phyloP scores from a whole-genome alignment of 64 coral and sea anemone genomes.

The Montipora efflorescens region DNA sequence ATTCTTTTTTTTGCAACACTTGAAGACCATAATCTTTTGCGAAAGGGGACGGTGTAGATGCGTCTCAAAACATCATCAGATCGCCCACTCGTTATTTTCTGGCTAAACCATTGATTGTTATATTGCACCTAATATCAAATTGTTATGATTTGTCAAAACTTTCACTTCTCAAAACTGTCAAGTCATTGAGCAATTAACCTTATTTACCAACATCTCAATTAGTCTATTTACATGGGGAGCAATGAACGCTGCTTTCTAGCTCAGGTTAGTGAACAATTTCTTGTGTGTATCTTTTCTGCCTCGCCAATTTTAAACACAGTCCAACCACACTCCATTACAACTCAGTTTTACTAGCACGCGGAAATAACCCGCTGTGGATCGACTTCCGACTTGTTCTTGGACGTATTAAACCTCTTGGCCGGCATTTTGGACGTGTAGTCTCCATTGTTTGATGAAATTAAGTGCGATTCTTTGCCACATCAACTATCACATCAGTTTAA shows the following conservation, averaged over 20 bases:
- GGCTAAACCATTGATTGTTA: neutral
- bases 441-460: neutral
- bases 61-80: neutral
- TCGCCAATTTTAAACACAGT: neutral
- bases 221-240: conserved; percentile 13
- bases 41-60: neutral
- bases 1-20: neutral
- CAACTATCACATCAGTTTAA: neutral
- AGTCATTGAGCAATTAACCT: conserved; percentile 14
- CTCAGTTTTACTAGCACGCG: neutral
- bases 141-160: neutral
- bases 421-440: neutral
- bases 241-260: neutral
- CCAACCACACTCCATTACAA: neutral
- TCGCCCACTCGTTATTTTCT: neutral
- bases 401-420: too few relatives aligned
- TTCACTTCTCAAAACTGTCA: neutral
- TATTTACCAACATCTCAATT: conserved; percentile 36
- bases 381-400: neutral
- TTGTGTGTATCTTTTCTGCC: neutral
- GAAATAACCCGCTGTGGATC: neutral
- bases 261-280: conserved; percentile 14
- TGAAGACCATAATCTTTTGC: neutral
- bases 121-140: neutral
- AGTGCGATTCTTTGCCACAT: neutral